These are phyloP conservation scores for Aphelocoma californica DNA, from an alignment of 2,797 vertebrate genomes.

Conservation along the genomic window DNA sequence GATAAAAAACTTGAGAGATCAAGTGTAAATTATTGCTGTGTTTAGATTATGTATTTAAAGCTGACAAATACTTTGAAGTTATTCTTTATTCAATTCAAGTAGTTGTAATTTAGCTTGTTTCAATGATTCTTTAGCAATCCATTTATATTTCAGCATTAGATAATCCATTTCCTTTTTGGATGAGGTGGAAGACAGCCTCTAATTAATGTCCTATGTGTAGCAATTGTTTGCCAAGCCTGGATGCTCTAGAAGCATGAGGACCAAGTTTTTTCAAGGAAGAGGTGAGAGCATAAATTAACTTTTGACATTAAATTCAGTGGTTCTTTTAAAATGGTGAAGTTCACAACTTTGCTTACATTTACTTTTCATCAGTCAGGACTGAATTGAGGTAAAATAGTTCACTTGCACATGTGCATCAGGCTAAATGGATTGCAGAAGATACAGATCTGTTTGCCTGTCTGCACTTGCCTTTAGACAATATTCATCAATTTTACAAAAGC, in stretches of 20 bases:
- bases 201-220: constrained; percentile 50
- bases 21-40: not conserved
- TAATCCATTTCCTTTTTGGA: constrained; percentile 42
- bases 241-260: constrained; percentile 22
- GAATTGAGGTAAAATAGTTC: constrained; percentile 66
- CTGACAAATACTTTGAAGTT: not conserved
- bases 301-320: constrained; percentile 48
- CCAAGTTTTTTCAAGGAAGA: constrained; percentile 47
- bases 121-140: not conserved
- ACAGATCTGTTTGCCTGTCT: constrained; percentile 80
- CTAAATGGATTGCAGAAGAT: constrained; percentile 86
- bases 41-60: not conserved
- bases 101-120: constrained; percentile 29
- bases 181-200: constrained; percentile 47
- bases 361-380: constrained; percentile 79
- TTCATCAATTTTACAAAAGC: constrained; percentile 79
- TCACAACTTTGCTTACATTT: constrained; percentile 63
- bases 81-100: not conserved
- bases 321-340: constrained; percentile 62
- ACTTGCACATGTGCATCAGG: constrained; percentile 57
- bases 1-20: not conserved
- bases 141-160: constrained; percentile 14
- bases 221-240: constrained; percentile 43
- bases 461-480: constrained; percentile 81
- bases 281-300: constrained; percentile 61